phyloP scores from a whole-genome alignment of 2,113 vertebrate species.

The Anguilla rostrata region DNA sequence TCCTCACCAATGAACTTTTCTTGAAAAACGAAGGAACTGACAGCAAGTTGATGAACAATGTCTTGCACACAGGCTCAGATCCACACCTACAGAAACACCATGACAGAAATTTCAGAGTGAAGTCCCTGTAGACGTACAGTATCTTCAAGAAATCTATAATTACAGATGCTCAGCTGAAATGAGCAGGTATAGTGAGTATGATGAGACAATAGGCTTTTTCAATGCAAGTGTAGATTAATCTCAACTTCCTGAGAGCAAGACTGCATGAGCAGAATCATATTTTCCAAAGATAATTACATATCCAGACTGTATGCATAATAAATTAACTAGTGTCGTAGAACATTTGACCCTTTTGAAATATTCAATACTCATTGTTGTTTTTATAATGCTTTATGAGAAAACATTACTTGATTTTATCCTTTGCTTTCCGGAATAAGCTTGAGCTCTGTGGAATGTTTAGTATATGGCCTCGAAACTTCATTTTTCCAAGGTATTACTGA shows the following conservation, averaged over 20 bases:
- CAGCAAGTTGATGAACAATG: background rate
- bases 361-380: no score
- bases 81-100: background rate
- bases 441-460: background rate
- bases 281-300: background rate
- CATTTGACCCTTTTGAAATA: background rate
- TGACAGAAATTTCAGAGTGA: background rate
- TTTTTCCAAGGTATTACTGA: background rate
- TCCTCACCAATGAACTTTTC: background rate
- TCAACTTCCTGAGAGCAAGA: background rate
- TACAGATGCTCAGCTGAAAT: background rate
- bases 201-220: background rate
- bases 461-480: background rate
- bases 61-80: background rate
- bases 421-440: background rate
- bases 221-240: background rate
- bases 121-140: background rate
- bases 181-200: background rate
- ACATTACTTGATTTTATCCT: background rate
- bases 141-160: background rate
- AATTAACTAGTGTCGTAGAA: background rate
- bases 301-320: background rate
- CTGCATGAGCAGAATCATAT: background rate
- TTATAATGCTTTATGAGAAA: background rate
- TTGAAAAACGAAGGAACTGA: background rate